Percentiles rank a stretch among this genome's conserved stretches.
Evolutionary conservation across 2,888 invertebrate species (phyloP).

Genomic region (Notodonta ziczac): DNA sequence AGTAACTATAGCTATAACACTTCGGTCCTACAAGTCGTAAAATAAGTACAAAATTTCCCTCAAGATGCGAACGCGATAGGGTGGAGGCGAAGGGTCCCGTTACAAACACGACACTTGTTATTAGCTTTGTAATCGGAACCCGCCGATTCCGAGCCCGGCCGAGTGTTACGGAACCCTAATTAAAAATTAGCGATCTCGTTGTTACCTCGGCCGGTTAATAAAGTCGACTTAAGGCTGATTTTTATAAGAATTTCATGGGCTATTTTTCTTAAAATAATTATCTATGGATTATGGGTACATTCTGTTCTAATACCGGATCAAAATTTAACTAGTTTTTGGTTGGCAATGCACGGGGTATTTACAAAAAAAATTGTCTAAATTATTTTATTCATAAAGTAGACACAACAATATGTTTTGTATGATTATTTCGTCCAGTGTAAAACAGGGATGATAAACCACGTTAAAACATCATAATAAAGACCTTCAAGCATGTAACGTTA

Average conservation of each 20-base stretch:
- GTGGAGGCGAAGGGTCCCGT: constrained; percentile 35
- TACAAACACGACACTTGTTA: constrained; percentile 73
- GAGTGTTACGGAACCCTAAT: constrained; percentile 56
- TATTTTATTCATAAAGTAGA: too few species aligned
- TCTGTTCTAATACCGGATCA: too few species aligned
- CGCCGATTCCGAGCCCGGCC: constrained; percentile 44
- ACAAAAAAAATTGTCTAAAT: too few species aligned
- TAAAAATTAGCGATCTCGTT: constrained; percentile 67
- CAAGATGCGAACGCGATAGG: constrained; percentile 22
- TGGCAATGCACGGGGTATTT: too few species aligned
- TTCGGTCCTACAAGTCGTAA: constrained; percentile 8
- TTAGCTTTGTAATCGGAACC: constrained; percentile 76
- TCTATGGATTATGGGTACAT: too few species aligned
- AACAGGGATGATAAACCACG: too few species aligned
- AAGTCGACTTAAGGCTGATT: constrained; percentile 45
- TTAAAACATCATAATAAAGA: too few species aligned
- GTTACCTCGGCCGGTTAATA: constrained; percentile 53
- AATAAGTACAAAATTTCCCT: constrained; percentile 15
- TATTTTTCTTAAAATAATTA: not conserved
- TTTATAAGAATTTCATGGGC: constrained; percentile 1
- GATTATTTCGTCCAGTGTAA: too few species aligned
- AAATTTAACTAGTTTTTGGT: too few species aligned
- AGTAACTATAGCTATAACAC: not conserved
- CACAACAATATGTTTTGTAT: too few species aligned
- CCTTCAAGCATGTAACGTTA: too few species aligned